phyloP scores from a whole-genome alignment of 2,888 invertebrate genomes.

The Rotaria sp. region DNA sequence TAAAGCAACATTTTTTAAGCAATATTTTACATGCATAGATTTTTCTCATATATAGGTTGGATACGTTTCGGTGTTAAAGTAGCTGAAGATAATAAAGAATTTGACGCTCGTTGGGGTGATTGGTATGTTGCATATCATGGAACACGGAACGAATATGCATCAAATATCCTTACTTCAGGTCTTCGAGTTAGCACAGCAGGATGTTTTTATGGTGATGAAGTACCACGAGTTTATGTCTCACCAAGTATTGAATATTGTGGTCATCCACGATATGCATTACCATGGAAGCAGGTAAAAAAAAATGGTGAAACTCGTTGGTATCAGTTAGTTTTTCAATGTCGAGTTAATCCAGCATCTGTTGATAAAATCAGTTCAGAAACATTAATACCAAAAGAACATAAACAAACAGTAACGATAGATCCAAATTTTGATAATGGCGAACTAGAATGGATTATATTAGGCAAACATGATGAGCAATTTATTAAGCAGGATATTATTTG shows the following conservation, averaged over 20 bases:
- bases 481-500: not conserved
- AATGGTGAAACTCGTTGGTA: not conserved
- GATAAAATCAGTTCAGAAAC: not conserved
- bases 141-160: not conserved
- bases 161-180: not conserved
- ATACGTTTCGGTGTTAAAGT: not conserved
- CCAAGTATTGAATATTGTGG: conserved; percentile 16
- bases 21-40: not conserved
- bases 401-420: not conserved
- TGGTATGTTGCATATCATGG: conserved; percentile 7
- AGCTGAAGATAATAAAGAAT: not conserved
- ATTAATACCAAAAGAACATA: not conserved
- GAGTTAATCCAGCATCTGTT: not conserved
- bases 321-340: conserved; percentile 3
- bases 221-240: not conserved
- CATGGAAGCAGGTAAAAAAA: not conserved
- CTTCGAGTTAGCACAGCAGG: not conserved
- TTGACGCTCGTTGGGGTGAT: not conserved
- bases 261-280: not conserved
- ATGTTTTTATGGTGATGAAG: too few relatives aligned
- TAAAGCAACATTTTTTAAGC: not conserved
- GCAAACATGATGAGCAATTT: not conserved
- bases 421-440: not conserved
- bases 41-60: not conserved
- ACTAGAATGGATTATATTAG: conserved; percentile 10